These are phyloP conservation scores for Lamproptera curius DNA, from an alignment of 2,888 invertebrate genomes.

Conservation along the genomic window DNA sequence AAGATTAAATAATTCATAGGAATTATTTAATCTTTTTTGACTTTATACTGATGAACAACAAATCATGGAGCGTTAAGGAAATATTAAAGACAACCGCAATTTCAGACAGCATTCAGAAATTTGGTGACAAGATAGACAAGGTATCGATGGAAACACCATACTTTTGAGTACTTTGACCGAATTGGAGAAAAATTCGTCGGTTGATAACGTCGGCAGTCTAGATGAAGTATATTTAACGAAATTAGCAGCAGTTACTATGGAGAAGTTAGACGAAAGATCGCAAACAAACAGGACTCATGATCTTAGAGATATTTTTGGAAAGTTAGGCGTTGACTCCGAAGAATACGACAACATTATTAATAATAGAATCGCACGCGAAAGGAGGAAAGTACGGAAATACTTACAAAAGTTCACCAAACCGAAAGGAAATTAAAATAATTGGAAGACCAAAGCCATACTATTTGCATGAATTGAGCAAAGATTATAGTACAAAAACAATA, in stretches of 20 bases:
- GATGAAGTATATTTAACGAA: conserved; percentile 58
- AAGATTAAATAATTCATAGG: too few relatives aligned
- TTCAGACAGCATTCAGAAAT: conserved; percentile 24
- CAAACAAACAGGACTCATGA: conserved; percentile 36
- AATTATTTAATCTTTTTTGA: too few relatives aligned
- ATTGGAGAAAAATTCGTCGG: conserved; percentile 46
- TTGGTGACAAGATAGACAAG: conserved; percentile 34
- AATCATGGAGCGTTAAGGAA: too few relatives aligned
- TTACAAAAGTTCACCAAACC: background rate
- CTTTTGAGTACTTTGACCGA: conserved; percentile 50
- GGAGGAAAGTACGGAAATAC: conserved; percentile 16
- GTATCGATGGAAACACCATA: conserved; percentile 48
- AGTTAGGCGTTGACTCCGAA: conserved; percentile 20
- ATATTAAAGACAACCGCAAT: conserved; percentile 4
- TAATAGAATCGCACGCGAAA: conserved; percentile 11
- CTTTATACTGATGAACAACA: too few relatives aligned
- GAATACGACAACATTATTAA: conserved; percentile 2
- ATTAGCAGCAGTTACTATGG: conserved; percentile 50
- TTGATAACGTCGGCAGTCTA: conserved; percentile 43
- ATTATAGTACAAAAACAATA: conserved; percentile 9
- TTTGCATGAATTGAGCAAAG: conserved; percentile 16
- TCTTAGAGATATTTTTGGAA: conserved; percentile 41
- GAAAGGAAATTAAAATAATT: conserved; percentile 10
- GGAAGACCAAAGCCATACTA: conserved; percentile 18
- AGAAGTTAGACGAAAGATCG: conserved; percentile 31